These are phyloP conservation scores for Ictalurus punctatus DNA, from an alignment of 2,113 vertebrate species.

Conservation along the genomic window DNA sequence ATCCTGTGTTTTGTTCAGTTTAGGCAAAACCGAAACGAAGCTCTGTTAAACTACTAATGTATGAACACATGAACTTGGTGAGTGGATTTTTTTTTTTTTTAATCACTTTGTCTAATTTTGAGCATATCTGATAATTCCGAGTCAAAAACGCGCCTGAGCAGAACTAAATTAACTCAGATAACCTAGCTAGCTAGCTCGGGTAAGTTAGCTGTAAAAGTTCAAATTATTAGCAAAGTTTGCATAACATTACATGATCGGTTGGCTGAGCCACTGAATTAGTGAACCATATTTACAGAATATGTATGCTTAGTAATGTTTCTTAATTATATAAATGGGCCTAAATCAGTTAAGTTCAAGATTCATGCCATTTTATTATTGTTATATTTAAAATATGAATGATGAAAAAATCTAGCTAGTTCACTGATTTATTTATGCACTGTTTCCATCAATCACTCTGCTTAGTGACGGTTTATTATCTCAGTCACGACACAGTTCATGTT, in stretches of 20 bases:
- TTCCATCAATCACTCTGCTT: neutral
- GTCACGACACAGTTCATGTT: neutral
- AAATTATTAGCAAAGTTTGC: neutral
- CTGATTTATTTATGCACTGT: neutral
- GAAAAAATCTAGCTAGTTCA: neutral
- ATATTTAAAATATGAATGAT: neutral
- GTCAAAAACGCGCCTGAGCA: neutral
- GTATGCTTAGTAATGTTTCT: neutral
- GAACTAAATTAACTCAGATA: neutral
- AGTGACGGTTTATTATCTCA: neutral
- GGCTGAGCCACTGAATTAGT: neutral
- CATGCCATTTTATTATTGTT: neutral
- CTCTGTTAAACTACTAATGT: neutral
- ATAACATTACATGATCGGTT: neutral
- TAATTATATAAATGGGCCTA: too few relatives aligned
- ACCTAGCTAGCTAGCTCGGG: neutral
- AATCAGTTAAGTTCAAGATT: neutral
- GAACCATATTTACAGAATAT: neutral
- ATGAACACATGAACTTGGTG: neutral
- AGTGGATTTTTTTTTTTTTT: neutral
- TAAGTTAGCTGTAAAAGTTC: slow-evolving; percentile 4
- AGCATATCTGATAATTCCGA: neutral
- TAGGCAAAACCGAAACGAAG: neutral
- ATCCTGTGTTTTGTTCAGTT: neutral
- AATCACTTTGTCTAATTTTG: neutral